Percentiles rank a stretch among this genome's conserved stretches.
Conservation (phyloP, 2,888 invertebrate species). For the Leptogaster cylindrica region DNA sequence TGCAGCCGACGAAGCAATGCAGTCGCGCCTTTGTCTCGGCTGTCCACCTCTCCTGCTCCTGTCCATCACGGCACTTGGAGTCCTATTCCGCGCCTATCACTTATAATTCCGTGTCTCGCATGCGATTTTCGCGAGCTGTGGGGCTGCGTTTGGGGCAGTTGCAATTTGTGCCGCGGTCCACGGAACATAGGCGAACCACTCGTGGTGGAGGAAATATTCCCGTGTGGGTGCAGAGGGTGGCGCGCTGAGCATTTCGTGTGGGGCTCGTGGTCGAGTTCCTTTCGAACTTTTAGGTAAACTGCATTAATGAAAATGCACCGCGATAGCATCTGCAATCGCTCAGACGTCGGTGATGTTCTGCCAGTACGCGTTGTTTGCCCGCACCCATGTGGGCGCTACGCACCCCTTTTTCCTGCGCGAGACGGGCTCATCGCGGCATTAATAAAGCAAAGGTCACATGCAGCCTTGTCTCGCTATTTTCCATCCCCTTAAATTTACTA, state of each 20-base stretch:
- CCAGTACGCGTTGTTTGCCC: not conserved
- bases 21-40: too few relatives aligned
- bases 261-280: constrained; percentile 4
- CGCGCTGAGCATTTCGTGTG: constrained; percentile 26
- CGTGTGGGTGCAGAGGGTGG: too few relatives aligned
- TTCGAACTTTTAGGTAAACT: constrained; percentile 25
- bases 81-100: not conserved
- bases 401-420: too few relatives aligned
- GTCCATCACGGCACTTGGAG: not conserved
- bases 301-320: constrained; percentile 28
- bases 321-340: constrained; percentile 24
- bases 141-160: not conserved
- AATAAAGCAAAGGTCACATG: not conserved
- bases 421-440: not conserved
- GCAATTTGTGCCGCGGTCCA: constrained; percentile 31
- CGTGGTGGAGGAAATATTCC: too few relatives aligned
- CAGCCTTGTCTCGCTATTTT: not conserved
- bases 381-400: too few relatives aligned
- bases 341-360: constrained; percentile 1
- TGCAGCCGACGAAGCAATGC: not conserved
- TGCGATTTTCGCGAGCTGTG: constrained; percentile 8
- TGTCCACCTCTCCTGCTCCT: not conserved
- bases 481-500: not conserved
- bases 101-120: constrained; percentile 23
- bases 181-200: too few relatives aligned